Evolutionary conservation across 2,113 vertebrate genomes (phyloP).

Genomic region (Brienomyrus longianalis): DNA sequence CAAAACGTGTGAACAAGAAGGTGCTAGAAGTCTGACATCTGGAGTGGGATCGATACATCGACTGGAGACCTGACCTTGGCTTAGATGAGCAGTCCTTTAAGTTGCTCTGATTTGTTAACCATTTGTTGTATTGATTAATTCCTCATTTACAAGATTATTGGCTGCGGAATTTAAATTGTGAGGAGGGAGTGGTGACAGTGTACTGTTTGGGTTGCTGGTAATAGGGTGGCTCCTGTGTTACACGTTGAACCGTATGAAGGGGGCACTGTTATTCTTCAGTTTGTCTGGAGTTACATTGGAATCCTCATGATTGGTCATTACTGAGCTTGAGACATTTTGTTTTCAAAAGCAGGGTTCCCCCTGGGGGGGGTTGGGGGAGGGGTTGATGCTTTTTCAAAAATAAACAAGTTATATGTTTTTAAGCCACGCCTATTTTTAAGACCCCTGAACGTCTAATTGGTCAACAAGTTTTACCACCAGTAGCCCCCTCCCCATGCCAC

Average conservation of each 20-base stretch:
- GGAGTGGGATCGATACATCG: slow-evolving; percentile 24
- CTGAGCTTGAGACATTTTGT: neutral
- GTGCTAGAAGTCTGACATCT: neutral
- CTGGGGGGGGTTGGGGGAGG: neutral
- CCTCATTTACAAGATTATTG: slow-evolving; percentile 47
- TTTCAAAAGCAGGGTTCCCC: neutral
- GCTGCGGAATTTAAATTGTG: slow-evolving; percentile 43
- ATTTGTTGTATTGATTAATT: slow-evolving; percentile 23
- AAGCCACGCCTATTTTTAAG: neutral
- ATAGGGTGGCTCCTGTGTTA: neutral
- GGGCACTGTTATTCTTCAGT: neutral
- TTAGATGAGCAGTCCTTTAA: slow-evolving; percentile 15
- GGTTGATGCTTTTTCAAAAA: neutral
- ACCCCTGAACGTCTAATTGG: neutral
- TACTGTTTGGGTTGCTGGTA: neutral
- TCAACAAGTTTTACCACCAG: neutral
- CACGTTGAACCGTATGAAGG: neutral
- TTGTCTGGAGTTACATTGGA: neutral
- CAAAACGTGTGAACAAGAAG: neutral
- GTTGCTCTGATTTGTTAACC: slow-evolving; percentile 15
- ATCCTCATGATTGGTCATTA: neutral
- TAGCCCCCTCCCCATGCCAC: neutral
- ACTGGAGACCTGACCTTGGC: slow-evolving; percentile 28
- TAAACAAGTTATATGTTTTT: neutral
- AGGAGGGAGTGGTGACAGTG: slow-evolving; percentile 19